Base-by-base conservation (phyloP, 2,888 invertebrate species). In the Lacanobia wlatinum region DNA sequence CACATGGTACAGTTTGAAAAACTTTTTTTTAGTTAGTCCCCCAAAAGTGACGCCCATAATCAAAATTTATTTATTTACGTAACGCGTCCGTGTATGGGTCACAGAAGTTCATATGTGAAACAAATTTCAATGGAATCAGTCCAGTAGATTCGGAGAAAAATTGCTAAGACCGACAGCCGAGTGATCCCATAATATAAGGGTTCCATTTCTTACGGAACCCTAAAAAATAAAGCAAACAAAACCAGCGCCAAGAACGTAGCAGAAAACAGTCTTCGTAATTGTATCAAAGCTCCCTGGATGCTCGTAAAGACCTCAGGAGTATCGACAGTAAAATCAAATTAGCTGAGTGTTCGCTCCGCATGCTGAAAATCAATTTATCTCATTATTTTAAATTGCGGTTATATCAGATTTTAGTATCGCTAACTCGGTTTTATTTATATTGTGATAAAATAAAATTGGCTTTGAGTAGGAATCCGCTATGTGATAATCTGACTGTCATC, bases 311-410 rank as follows among this genome's bases (percentile, higher is more conserved):
- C 12, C 61, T 59, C 18, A 28, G 34, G 12, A 43, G 16, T 52
- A 52, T 40, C n/a, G 52, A 60, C 16, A 60, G 52, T 70, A 64
- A 74, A 74, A 71, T 66, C 28, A 58, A 78, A 71, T 81, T 48
- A 65, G 70, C 43, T 16, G 38, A 74, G 68, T 66, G 59, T n/a
- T 53, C 12, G 43, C 43, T 34, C 38, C 43, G 48, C 38, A 64
- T 53, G 21, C 52, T 68, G 18, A 60, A 56, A 72, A 62, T 50
- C 59, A 55, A 63, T 46, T 77, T 73, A 63, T 67, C 28, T 78
- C 52, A 70, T 75, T 56, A 61, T 60, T 60, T 67, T 73, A 63
- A 48, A 34, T 52, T 28, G 63, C 10, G 23, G 46, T 63, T 55
- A 63, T 67, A 53, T 67, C 34, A 12, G 28, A 63, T 38, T 65